Evolutionary conservation across 2,113 vertebrate species (phyloP), one percentile per base, ranked within the genome.

Genomic region (Climacteris rufus): DNA sequence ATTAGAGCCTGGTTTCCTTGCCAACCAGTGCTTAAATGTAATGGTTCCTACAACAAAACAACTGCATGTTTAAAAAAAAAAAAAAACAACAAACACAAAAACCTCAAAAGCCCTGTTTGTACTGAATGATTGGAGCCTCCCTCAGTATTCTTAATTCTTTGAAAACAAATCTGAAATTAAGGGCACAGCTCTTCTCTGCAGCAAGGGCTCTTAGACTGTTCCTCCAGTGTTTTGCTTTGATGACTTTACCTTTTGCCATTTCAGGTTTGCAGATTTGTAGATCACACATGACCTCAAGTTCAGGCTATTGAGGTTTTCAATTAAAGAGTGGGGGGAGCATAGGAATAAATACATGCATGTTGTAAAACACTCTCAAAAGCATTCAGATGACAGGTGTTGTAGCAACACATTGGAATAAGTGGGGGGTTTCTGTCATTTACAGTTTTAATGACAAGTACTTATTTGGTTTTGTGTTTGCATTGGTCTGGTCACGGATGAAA

Each of bases 1-100:
- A n/a, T 66, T 47, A 56, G 70, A 94, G 60, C 63, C 54, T 78
- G 40, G 49, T 96, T 97, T 97, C 90, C 85, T 94, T 94, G 89
- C 92, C 89, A 96, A 85, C 87, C 23, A 30, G 59, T 87, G 61
- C 80, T 85, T 94, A 94, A 93, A 86, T 59, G 44, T 42, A 91
- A 31, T 30, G 23, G 93, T 96, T 94, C 80, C 59, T 86, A 53
- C 95, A 94, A 96, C 56, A 86, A 96, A 95, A 92, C 47, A 81
- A 57, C 30, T 54, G 25, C 42, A 11, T 76, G 11, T 59, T 33
- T 4, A 5, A 21, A 44, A 33, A 53, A 28, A 75, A 20, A 6
- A 23, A 25, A 6, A 17, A 28, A 7, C 14, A 33, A 22, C 2
- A 9, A n/a, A 13, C 4, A n/a, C 7, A 31, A 47, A 65, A 61